These are phyloP conservation scores for Diorhabda carinulata DNA, from an alignment of 1,140 invertebrate genomes.

Conservation along the genomic window DNA sequence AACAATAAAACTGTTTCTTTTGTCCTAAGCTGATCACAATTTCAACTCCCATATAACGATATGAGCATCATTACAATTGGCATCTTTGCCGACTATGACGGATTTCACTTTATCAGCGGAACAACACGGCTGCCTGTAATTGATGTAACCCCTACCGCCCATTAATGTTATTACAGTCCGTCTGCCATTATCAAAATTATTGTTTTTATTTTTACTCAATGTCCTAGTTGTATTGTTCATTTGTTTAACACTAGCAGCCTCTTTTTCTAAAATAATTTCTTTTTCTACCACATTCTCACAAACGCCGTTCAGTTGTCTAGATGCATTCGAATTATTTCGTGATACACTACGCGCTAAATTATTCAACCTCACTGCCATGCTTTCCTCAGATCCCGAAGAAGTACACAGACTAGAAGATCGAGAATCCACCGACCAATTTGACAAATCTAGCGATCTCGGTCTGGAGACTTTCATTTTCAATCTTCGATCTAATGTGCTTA, in stretches of 20 bases:
- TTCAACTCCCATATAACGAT: slow-evolving; percentile 89
- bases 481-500: slow-evolving; percentile 73
- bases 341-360: slow-evolving; percentile 56
- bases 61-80: slow-evolving; percentile 75
- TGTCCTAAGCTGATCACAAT: slow-evolving; percentile 56
- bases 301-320: slow-evolving; percentile 47
- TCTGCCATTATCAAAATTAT: slow-evolving; percentile 52
- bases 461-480: slow-evolving; percentile 74
- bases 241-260: slow-evolving; percentile 25
- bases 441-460: slow-evolving; percentile 76
- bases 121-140: slow-evolving; percentile 70
- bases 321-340: slow-evolving; percentile 67
- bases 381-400: slow-evolving; percentile 77
- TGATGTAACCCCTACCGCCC: slow-evolving; percentile 82
- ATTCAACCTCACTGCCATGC: slow-evolving; percentile 62
- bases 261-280: slow-evolving; percentile 8
- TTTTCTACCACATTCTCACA: slow-evolving; percentile 31
- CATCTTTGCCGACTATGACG: slow-evolving; percentile 50
- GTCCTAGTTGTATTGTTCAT: slow-evolving; percentile 32
- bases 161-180: slow-evolving; percentile 80
- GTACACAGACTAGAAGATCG: slow-evolving; percentile 76
- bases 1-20: neutral
- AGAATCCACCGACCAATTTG: slow-evolving; percentile 84
- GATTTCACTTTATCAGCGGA: slow-evolving; percentile 50
- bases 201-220: slow-evolving; percentile 39